These are phyloP conservation scores for Microctenopoma stevenorrisi DNA, from an alignment of 2,797 vertebrate genomes.

Conservation along the genomic window DNA sequence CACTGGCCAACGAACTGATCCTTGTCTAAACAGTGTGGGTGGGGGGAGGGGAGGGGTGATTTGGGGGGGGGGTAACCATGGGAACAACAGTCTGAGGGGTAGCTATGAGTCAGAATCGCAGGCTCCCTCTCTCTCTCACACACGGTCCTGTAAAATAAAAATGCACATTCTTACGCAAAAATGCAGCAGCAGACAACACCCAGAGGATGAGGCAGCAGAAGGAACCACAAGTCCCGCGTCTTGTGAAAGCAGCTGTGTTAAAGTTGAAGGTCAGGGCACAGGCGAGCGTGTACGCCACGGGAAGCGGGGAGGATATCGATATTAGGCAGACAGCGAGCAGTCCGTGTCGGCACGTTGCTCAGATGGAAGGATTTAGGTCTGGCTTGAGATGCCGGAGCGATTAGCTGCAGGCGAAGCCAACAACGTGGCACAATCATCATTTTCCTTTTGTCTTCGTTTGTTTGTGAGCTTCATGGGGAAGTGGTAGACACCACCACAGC, in stretches of 20 bases:
- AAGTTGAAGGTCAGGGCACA: conserved; percentile 14
- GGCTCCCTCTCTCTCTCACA: conserved; percentile 8
- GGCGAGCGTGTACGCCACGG: background rate
- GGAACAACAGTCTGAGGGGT: conserved; percentile 57
- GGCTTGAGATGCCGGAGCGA: conserved; percentile 46
- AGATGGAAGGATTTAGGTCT: conserved; percentile 54
- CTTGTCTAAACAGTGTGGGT: conserved; percentile 47
- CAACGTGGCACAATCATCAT: conserved; percentile 38
- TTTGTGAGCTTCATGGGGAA: conserved; percentile 17
- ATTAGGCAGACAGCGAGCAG: conserved; percentile 17
- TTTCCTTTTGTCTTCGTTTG: background rate
- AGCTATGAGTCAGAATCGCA: conserved; percentile 62
- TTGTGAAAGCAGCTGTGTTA: background rate
- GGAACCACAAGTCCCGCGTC: background rate
- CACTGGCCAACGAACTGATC: conserved; percentile 27
- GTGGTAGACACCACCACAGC: conserved; percentile 1
- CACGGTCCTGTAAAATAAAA: background rate
- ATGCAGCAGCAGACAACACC: background rate
- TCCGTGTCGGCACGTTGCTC: conserved; percentile 34
- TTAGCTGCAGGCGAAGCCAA: conserved; percentile 41
- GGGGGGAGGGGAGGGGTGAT: background rate
- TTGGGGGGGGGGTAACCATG: conserved; percentile 61
- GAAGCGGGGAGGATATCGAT: background rate
- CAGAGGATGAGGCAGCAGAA: background rate
- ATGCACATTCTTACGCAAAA: background rate